Percentiles rank a stretch among this genome's conserved stretches.
Conservation (phyloP, 2,888 invertebrate species). For the Andrena camellia region DNA sequence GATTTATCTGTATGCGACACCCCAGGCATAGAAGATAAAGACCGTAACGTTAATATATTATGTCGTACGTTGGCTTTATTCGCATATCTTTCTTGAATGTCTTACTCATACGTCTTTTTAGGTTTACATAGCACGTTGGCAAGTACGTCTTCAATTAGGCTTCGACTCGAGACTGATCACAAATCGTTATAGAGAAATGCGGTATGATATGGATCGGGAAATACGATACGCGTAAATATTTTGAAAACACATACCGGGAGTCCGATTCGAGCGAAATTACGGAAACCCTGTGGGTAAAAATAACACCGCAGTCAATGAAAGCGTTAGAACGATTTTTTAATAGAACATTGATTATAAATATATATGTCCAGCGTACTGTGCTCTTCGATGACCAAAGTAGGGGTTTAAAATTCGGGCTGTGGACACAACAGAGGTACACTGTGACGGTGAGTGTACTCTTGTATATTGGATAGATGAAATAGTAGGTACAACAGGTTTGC, state of each 20-base stretch:
- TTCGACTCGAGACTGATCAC: constrained; percentile 51
- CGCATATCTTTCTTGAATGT: constrained; percentile 37
- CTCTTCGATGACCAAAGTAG: constrained; percentile 68
- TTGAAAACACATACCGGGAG: not conserved
- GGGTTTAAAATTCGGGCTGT: constrained; percentile 68
- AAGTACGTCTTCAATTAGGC: constrained; percentile 32
- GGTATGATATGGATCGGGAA: constrained; percentile 6
- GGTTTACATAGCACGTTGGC: constrained; percentile 46
- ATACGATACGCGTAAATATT: constrained; percentile 16
- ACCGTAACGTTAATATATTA: constrained; percentile 31
- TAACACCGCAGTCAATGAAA: constrained; percentile 9
- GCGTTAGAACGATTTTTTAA: constrained; percentile 8
- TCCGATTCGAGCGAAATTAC: not conserved
- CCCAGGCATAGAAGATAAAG: constrained; percentile 9
- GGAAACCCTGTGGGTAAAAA: not conserved
- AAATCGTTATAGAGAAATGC: constrained; percentile 29
- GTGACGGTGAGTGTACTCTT: constrained; percentile 51
- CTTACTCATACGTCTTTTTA: constrained; percentile 33
- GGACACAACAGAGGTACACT: constrained; percentile 63
- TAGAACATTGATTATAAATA: constrained; percentile 17
- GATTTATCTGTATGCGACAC: constrained; percentile 16
- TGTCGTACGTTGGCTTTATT: constrained; percentile 20
- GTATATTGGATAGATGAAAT: constrained; percentile 43
- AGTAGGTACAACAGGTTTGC: constrained; percentile 54
- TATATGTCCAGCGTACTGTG: constrained; percentile 42